Percentiles rank a stretch among this genome's conserved stretches.
phyloP scores from a whole-genome alignment of 2,797 vertebrate genomes.

The Oreochromis grahami region DNA sequence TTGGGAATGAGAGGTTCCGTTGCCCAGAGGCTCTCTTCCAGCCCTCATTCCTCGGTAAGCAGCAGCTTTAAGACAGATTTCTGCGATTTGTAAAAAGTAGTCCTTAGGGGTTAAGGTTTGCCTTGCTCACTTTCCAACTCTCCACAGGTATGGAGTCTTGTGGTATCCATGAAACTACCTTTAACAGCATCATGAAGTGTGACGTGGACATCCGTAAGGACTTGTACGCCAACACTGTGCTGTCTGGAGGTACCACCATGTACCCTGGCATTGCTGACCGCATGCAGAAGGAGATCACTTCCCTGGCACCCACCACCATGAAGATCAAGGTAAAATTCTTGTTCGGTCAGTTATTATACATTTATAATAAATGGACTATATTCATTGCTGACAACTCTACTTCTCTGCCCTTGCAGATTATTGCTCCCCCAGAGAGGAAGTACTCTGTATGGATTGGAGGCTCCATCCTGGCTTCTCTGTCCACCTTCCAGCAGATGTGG shows the following conservation, averaged over 20 bases:
- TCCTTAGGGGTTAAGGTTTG: no score
- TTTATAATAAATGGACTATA: neutral
- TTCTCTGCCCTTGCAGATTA: constrained; percentile 63
- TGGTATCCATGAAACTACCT: constrained; percentile 98
- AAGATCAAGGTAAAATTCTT: constrained; percentile 90
- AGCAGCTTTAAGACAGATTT: neutral
- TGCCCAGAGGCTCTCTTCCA: constrained; percentile 95
- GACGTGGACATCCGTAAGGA: constrained; percentile 98
- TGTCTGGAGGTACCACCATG: constrained; percentile 98
- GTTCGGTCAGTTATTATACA: no score
- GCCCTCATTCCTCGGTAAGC: constrained; percentile 87
- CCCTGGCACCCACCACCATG: constrained; percentile 96
- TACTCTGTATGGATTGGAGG: constrained; percentile 85
- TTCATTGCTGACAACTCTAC: neutral
- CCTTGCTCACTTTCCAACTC: neutral
- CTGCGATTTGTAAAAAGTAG: neutral
- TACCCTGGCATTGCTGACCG: constrained; percentile 97
- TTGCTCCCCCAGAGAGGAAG: constrained; percentile 82
- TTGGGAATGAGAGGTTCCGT: constrained; percentile 84
- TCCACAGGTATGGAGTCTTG: constrained; percentile 93
- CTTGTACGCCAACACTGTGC: constrained; percentile 95
- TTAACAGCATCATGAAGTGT: constrained; percentile 99
- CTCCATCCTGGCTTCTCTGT: constrained; percentile 82
- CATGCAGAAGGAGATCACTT: constrained; percentile 98
- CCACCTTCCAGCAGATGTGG: constrained; percentile 88